phyloP scores from a whole-genome alignment of 2,888 invertebrate species.

The Bibio marci region DNA sequence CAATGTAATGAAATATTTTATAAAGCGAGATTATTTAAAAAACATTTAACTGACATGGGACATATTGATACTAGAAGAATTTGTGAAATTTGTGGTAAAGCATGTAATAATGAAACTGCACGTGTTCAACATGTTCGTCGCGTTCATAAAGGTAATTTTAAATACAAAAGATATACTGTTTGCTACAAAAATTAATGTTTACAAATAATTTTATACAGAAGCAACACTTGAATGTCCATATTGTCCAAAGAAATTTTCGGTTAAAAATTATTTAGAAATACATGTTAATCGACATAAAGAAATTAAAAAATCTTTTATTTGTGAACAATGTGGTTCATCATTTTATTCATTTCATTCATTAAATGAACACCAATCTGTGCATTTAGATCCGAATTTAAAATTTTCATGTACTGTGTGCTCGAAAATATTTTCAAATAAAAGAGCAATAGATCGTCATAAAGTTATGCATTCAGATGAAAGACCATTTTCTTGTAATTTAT shows the following conservation, averaged over 20 bases:
- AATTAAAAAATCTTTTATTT: slow-evolving; percentile 28
- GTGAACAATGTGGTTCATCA: slow-evolving; percentile 27
- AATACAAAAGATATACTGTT: no score
- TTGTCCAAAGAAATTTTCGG: slow-evolving; percentile 12
- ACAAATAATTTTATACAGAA: not conserved
- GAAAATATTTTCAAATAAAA: slow-evolving; percentile 25
- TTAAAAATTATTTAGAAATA: slow-evolving; percentile 27
- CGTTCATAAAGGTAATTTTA: slow-evolving; percentile 24
- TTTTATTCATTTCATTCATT: slow-evolving; percentile 29
- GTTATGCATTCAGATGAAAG: slow-evolving; percentile 29
- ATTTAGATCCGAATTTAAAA: slow-evolving; percentile 26
- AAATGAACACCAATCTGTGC: slow-evolving; percentile 27
- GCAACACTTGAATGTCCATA: slow-evolving; percentile 24
- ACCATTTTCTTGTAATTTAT: slow-evolving; percentile 26
- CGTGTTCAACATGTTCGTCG: slow-evolving; percentile 28
- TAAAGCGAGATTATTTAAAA: slow-evolving; percentile 24
- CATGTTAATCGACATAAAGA: slow-evolving; percentile 29
- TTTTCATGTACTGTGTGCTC: slow-evolving; percentile 27
- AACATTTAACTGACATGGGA: slow-evolving; percentile 27
- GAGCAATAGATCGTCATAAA: slow-evolving; percentile 25
- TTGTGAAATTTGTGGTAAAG: slow-evolving; percentile 28
- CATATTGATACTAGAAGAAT: slow-evolving; percentile 25
- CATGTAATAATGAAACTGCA: slow-evolving; percentile 25
- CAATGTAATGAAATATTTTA: slow-evolving; percentile 26
- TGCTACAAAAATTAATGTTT: not conserved